Evolutionary conservation across 2,888 invertebrate genomes (phyloP).

Genomic region (Sinohyriopsis cumingii): DNA sequence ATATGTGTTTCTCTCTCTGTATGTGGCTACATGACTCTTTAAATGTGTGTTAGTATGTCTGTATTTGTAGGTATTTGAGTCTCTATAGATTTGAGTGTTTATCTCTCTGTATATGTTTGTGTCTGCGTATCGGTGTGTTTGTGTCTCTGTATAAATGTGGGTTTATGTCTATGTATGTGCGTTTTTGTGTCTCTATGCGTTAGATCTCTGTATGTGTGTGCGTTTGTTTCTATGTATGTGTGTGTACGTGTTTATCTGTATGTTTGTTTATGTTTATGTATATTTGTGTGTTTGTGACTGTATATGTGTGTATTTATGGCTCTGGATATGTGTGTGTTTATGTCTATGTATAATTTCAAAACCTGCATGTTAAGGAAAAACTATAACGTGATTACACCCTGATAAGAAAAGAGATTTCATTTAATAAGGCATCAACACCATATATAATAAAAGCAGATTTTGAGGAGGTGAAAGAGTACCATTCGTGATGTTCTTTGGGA

Average conservation of each 20-base stretch:
- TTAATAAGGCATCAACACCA: no score
- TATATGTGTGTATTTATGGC: slow-evolving; percentile 15
- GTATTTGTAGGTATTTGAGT: slow-evolving; percentile 10
- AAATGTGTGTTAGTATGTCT: slow-evolving; percentile 10
- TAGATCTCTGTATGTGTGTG: slow-evolving; percentile 15
- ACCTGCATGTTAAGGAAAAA: no score
- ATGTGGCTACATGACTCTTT: slow-evolving; percentile 9
- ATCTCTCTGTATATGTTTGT: slow-evolving; percentile 8
- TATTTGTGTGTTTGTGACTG: slow-evolving; percentile 14
- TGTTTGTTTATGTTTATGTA: slow-evolving; percentile 17
- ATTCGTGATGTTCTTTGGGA: no score
- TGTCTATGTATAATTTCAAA: slow-evolving; percentile 22
- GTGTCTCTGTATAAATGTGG: slow-evolving; percentile 7
- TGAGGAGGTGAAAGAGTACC: no score
- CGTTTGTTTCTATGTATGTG: no score
- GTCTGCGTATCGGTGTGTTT: slow-evolving; percentile 7
- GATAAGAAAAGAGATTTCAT: no score
- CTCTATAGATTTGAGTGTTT: slow-evolving; percentile 6
- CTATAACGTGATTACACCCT: no score
- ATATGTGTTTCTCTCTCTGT: slow-evolving; percentile 7
- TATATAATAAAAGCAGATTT: no score
- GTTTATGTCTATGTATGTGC: slow-evolving; percentile 10
- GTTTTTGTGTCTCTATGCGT: slow-evolving; percentile 13
- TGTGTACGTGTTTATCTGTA: slow-evolving; percentile 20
- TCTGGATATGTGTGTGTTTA: slow-evolving; percentile 14